A percentile compares a stretch with the other conserved stretches of the same genome.
phyloP scores from a whole-genome alignment of 2,888 invertebrate species.

The Cephonodes hylas region DNA sequence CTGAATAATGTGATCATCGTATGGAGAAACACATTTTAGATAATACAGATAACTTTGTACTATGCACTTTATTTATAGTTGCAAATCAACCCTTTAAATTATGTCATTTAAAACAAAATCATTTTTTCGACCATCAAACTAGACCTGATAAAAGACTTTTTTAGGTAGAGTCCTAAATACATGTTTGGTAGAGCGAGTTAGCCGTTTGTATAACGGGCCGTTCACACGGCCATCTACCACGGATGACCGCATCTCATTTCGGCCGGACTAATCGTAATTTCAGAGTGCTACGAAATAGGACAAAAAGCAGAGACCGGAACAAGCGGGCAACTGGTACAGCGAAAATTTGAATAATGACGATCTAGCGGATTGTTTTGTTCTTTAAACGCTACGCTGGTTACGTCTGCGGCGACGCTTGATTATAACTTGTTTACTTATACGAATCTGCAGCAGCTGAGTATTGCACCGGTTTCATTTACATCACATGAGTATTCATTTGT shows the following conservation, averaged over 20 bases:
- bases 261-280: slow-evolving; percentile 77
- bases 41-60: too few relatives aligned
- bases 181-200: slow-evolving; percentile 51
- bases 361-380: slow-evolving; percentile 74
- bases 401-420: slow-evolving; percentile 35
- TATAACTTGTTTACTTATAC: slow-evolving; percentile 5
- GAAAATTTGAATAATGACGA: slow-evolving; percentile 80
- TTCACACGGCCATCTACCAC: slow-evolving; percentile 76
- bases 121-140: too few relatives aligned
- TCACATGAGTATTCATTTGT: neutral
- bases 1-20: too few relatives aligned
- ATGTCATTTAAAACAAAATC: too few relatives aligned
- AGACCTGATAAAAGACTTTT: neutral
- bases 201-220: slow-evolving; percentile 68
- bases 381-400: slow-evolving; percentile 69
- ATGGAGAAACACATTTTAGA: too few relatives aligned
- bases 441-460: slow-evolving; percentile 44
- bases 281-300: slow-evolving; percentile 72
- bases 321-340: slow-evolving; percentile 77
- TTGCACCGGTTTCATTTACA: slow-evolving; percentile 4
- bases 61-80: too few relatives aligned
- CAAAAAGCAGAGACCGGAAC: slow-evolving; percentile 77
- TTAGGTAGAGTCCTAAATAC: neutral
- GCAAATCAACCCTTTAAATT: neutral
- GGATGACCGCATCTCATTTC: slow-evolving; percentile 75